Evolutionary conservation across 92 coral and sea anemone species (phyloP).

Genomic region (Palythoa caribaeorum): DNA sequence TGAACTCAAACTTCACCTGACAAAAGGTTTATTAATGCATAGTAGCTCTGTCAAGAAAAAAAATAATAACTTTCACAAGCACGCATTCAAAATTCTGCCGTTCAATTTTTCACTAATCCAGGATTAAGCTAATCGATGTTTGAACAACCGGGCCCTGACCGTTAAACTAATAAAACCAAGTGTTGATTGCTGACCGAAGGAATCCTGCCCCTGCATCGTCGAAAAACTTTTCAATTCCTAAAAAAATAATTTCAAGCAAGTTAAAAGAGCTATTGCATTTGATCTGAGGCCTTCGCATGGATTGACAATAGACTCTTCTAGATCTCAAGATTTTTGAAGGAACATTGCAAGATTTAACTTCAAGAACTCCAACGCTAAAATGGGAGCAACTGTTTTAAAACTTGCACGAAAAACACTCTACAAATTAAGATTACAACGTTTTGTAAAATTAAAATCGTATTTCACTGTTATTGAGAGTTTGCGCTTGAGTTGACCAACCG

Average conservation of each 20-base stretch:
- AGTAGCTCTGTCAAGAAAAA: no score
- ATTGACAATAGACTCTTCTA: not conserved
- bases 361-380: not conserved
- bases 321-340: not conserved
- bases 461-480: constrained; percentile 19
- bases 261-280: not conserved
- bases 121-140: no score
- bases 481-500: constrained; percentile 78
- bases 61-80: not conserved
- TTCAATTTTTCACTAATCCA: no score
- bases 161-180: not conserved
- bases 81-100: not conserved
- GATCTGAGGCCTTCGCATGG: not conserved
- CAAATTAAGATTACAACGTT: not conserved
- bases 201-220: not conserved
- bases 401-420: not conserved
- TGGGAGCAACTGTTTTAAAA: not conserved
- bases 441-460: not conserved
- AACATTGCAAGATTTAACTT: not conserved
- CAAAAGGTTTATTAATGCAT: no score
- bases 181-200: not conserved
- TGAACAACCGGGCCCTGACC: no score
- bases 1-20: no score
- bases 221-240: not conserved
- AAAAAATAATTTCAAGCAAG: not conserved